These are phyloP conservation scores for Neoitamus cyanurus DNA, from an alignment of 2,888 invertebrate genomes.

Conservation along the genomic window DNA sequence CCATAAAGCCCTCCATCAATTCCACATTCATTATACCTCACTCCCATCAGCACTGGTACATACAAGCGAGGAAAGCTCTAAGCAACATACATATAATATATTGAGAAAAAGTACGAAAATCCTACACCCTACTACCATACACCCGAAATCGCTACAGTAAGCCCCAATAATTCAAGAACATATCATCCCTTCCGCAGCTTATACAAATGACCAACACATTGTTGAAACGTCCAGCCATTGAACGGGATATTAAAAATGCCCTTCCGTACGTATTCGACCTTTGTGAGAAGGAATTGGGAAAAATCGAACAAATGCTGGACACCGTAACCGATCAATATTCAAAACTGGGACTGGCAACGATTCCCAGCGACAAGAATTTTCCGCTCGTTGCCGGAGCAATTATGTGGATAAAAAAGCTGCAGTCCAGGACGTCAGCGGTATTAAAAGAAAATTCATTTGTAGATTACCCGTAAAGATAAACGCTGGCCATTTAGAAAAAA, in stretches of 20 bases:
- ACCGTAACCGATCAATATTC: neutral
- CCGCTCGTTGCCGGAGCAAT: constrained; percentile 76
- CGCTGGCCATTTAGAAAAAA: neutral
- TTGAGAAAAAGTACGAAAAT: neutral
- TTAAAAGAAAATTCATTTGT: constrained; percentile 30
- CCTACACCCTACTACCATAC: neutral
- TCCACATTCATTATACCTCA: neutral
- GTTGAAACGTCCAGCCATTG: constrained; percentile 69
- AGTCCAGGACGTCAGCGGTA: constrained; percentile 53
- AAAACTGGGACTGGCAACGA: constrained; percentile 53
- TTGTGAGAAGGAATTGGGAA: constrained; percentile 62
- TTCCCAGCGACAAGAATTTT: constrained; percentile 69
- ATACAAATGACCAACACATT: constrained; percentile 69
- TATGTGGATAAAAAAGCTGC: constrained; percentile 71
- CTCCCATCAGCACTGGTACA: neutral
- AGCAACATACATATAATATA: no score
- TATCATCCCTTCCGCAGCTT: constrained; percentile 61
- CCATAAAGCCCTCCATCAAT: neutral
- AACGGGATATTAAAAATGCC: constrained; percentile 68
- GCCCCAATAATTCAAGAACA: neutral
- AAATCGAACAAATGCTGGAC: constrained; percentile 57
- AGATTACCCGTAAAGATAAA: constrained; percentile 20
- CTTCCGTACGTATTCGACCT: constrained; percentile 67
- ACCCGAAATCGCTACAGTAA: neutral
- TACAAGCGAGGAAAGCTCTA: neutral